Conservation (phyloP, 2,113 vertebrate genomes). For the Papio anubis region DNA sequence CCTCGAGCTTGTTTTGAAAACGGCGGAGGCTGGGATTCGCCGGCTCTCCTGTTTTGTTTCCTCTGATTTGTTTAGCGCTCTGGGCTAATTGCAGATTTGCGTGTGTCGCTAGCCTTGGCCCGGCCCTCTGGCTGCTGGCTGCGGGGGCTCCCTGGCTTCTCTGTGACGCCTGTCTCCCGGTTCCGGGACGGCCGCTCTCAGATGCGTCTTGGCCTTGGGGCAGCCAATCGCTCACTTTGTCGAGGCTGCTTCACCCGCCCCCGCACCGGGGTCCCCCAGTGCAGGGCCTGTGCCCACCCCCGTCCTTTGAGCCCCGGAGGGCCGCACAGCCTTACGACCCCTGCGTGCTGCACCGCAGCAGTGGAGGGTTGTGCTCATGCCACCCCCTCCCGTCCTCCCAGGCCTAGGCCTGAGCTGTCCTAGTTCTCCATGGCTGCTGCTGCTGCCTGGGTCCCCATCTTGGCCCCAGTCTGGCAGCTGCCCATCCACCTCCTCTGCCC, state of each 20-base stretch:
- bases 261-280: fast-evolving
- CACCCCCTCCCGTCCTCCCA: fast-evolving
- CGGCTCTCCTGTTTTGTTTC: conserved; percentile 39
- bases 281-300: background rate
- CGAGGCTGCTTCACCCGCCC: too few relatives aligned
- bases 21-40: conserved; percentile 16
- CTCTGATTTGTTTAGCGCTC: conserved; percentile 61
- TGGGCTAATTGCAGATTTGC: conserved; percentile 62
- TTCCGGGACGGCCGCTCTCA: fast-evolving
- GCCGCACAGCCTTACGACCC: fast-evolving
- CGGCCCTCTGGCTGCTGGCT: conserved; percentile 45
- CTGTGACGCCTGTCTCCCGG: background rate
- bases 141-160: background rate
- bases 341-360: too few relatives aligned
- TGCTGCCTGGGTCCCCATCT: background rate
- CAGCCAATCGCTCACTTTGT: too few relatives aligned
- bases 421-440: background rate
- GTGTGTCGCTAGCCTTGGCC: background rate
- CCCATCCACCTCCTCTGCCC: background rate
- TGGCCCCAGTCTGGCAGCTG: too few relatives aligned
- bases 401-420: fast-evolving
- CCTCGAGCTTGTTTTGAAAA: conserved; percentile 49
- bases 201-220: background rate
- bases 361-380: too few relatives aligned
- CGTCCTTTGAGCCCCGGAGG: background rate